Base-by-base conservation (phyloP, 2,113 vertebrate genomes). In the Hymenochirus boettgeri region DNA sequence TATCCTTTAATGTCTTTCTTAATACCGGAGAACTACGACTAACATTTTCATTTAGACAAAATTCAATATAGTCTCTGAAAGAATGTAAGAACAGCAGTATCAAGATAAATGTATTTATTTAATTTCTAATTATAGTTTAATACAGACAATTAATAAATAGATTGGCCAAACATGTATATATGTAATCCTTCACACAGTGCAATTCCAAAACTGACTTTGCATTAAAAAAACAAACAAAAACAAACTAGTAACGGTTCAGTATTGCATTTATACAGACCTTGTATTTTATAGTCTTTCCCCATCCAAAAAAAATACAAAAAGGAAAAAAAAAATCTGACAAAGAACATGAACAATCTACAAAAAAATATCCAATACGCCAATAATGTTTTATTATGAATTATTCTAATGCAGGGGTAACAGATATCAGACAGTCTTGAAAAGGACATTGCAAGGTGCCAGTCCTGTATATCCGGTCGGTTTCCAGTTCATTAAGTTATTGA, bases 311-410 rank as follows among this genome's bases (percentile, higher is more conserved):
- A 17, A 59, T 3, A n/a, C n/a, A n/a, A n/a, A n/a, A n/a, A n/a
- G n/a, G n/a, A n/a, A n/a, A n/a, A n/a, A n/a, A n/a, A n/a, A n/a
- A n/a, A n/a, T n/a, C n/a, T n/a, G n/a, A n/a, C n/a, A 67, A 5
- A 48, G 11, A 21, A 66, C 45, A 25, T 29, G 5, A 17, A 65
- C 22, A 48, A 35, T 2, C 13, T 15, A 72, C 79, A 85, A 74
- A 84, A 85, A 85, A 82, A 77, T 79, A 64, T 76, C 75, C 78
- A 71, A 76, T 71, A 80, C 88, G 82, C 72, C 84, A 84, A 59
- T 1, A 70, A 83, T 2, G 39, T 42, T 11, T 31, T 31, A 10
- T 31, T 31, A 31, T 31, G 29, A 10, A 31, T 31, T 31, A 31
- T n/a, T 13, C 33, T 13, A 42, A 5, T 15, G 15, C 39, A 42